Evolutionary conservation across 1,140 invertebrate genomes (phyloP).

Genomic region (Neodiprion pinetum): DNA sequence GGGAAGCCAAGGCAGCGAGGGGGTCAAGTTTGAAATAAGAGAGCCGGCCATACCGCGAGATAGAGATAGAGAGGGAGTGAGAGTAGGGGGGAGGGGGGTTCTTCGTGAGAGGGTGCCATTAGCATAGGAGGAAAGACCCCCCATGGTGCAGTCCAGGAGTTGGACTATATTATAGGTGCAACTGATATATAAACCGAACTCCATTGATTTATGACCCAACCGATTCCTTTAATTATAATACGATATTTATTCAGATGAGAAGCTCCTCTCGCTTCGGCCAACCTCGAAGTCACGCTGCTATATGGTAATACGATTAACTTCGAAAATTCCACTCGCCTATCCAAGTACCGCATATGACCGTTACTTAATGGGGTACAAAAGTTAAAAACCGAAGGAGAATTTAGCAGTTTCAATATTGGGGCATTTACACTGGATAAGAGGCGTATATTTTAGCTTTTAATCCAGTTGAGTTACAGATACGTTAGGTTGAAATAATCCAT

Average conservation of each 20-base stretch:
- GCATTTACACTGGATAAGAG: no score
- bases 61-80: not conserved
- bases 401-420: no score
- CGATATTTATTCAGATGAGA: conserved; percentile 62
- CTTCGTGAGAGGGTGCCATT: conserved; percentile 59
- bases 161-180: conserved; percentile 38
- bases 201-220: conserved; percentile 59
- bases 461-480: no score
- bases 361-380: no score
- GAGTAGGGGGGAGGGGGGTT: conserved; percentile 2
- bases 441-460: no score
- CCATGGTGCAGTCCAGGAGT: conserved; percentile 40
- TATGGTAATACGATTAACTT: conserved; percentile 45
- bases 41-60: no score
- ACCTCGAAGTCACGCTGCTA: conserved; percentile 56
- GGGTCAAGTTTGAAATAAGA: not conserved
- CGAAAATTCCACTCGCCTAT: not conserved
- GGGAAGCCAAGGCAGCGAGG: not conserved
- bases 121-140: conserved; percentile 53
- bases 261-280: conserved; percentile 26
- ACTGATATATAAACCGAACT: conserved; percentile 59
- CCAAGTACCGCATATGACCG: no score
- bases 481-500: no score
- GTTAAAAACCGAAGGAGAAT: no score
- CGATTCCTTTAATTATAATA: conserved; percentile 64